Conservation (phyloP, 2,113 vertebrate genomes). For the Procavia capensis region DNA sequence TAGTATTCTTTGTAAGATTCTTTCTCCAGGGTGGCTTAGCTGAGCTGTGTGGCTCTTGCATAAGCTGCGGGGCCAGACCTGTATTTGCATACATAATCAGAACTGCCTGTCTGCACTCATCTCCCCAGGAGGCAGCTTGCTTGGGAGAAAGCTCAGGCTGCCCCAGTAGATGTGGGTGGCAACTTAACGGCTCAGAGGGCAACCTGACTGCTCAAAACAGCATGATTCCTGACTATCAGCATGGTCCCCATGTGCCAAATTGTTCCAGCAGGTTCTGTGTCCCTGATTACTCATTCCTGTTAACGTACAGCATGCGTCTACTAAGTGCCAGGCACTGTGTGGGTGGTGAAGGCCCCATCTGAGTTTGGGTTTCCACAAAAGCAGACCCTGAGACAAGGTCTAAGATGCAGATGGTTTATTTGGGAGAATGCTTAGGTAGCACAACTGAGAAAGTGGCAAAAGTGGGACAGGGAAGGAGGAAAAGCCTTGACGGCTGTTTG, state of each 20-base stretch:
- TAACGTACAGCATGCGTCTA: background rate
- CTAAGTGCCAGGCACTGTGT: background rate
- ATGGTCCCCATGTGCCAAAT: background rate
- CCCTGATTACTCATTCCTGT: background rate
- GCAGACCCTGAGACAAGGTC: background rate
- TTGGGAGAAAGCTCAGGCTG: background rate
- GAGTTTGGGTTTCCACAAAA: background rate
- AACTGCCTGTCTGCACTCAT: slow-evolving; percentile 48
- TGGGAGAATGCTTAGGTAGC: background rate
- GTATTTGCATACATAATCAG: slow-evolving; percentile 75
- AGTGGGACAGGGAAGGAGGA: slow-evolving; percentile 8
- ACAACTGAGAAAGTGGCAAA: background rate
- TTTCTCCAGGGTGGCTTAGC: slow-evolving; percentile 76
- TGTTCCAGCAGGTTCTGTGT: background rate
- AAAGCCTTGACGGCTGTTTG: background rate
- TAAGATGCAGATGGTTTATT: background rate
- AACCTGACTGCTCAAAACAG: slow-evolving; percentile 9
- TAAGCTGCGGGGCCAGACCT: slow-evolving; percentile 65
- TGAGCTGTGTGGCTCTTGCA: slow-evolving; percentile 68
- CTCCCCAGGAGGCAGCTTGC: slow-evolving; percentile 52
- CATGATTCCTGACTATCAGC: background rate
- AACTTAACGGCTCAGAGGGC: background rate
- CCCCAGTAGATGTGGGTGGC: slow-evolving; percentile 43
- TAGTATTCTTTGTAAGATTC: slow-evolving; percentile 78
- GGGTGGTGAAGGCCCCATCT: background rate